Evolutionary conservation across 2,113 vertebrate genomes (phyloP), one percentile per base, ranked within the genome.

Genomic region (Chauna torquata): DNA sequence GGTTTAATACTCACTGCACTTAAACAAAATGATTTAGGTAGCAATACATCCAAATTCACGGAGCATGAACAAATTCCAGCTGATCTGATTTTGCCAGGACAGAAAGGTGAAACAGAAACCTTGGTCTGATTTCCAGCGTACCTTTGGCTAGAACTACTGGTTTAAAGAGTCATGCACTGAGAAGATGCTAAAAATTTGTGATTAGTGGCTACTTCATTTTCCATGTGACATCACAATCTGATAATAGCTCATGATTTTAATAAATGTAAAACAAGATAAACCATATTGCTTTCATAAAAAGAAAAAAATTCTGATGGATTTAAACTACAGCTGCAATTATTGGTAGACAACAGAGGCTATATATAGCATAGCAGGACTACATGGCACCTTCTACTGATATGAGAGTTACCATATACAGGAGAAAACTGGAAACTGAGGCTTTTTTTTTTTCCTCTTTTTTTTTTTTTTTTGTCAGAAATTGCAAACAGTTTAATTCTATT

Each of bases 381-480:
- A 78, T 34, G 25, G 38, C 45, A 40, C n/a, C 30, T 65, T 72
- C 25, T 76, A 76, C 11, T 76, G 47, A 50, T 84, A 92, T 10
- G 28, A 92, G 65, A 76, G 12, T 55, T 82, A 89, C 16, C 66
- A 90, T 45, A 14, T 68, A 86, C 44, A 17, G 78, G 47, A 82
- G 23, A 75, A 88, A 68, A 83, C n/a, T 82, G 44, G 22, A 74
- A 80, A 79, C 44, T 32, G 45, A 17, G 74, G 38, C 30, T 65
- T 82, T 17, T 68, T 34, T 65, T 62, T 77, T 22, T 66, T 42
- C 52, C 58, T 64, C 78, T 22, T 62, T 40, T 71, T 59, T 66
- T 66, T 81, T 22, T 62, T 42, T 70, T 52, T 52, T 42, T 71
- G 54, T 76, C 58, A 87, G 61, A 97, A 97, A 19, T 95, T 96